Percentiles rank a stretch among this genome's conserved stretches.
These are phyloP conservation scores for Apistogramma diplotaenia DNA, from an alignment of 2,113 vertebrate genomes.

Conservation along the genomic window DNA sequence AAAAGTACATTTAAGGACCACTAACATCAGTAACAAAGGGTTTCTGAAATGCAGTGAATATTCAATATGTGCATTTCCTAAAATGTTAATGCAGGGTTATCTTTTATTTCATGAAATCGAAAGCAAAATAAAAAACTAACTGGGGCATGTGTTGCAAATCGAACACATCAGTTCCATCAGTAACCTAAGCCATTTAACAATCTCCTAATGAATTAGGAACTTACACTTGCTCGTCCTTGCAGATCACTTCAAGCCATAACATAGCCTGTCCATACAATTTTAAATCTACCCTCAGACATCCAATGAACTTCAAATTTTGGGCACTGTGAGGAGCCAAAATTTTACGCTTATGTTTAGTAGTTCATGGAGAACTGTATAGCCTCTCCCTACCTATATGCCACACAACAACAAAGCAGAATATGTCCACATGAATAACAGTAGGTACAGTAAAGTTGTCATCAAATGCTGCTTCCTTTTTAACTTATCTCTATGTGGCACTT, in stretches of 20 bases:
- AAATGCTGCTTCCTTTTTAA: background rate
- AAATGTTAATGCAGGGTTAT: background rate
- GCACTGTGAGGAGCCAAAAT: background rate
- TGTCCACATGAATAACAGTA: background rate
- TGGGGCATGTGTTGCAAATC: background rate
- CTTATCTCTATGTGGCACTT: background rate
- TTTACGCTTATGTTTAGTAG: background rate
- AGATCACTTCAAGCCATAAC: background rate
- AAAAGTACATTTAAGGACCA: background rate
- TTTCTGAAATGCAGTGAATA: background rate
- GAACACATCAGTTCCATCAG: background rate
- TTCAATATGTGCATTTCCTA: background rate
- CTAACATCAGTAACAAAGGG: background rate
- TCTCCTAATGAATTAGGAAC: background rate
- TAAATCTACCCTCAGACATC: background rate
- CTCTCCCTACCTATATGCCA: background rate
- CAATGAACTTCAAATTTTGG: background rate
- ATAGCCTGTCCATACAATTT: background rate
- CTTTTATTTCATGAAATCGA: background rate
- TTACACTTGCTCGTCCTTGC: background rate
- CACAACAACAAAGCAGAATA: background rate
- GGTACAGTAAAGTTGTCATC: background rate
- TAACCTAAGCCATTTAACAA: background rate
- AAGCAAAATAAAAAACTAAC: background rate
- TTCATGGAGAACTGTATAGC: background rate